Evolutionary conservation across 2,797 vertebrate genomes (phyloP).

Genomic region (Enteromius viviparus): DNA sequence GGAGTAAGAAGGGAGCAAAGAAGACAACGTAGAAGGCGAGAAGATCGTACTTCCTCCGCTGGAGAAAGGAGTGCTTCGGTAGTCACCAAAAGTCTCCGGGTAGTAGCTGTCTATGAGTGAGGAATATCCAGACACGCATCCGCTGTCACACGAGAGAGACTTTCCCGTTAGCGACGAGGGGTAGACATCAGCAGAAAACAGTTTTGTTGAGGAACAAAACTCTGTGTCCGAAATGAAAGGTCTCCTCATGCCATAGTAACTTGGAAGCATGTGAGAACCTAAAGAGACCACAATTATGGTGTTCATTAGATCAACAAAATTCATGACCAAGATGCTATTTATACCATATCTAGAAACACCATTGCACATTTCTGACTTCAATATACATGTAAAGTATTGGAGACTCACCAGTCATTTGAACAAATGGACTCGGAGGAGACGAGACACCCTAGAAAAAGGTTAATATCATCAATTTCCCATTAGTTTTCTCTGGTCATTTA

Average conservation of each 20-base stretch:
- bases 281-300: constrained; percentile 18
- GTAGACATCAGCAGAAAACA: constrained; percentile 80
- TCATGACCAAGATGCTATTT: neutral
- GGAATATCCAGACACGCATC: constrained; percentile 76
- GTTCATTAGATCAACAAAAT: neutral
- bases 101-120: constrained; percentile 87
- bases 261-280: constrained; percentile 83
- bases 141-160: constrained; percentile 81
- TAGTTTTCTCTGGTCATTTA: constrained; percentile 12
- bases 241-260: constrained; percentile 86
- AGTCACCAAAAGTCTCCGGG: constrained; percentile 82
- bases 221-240: constrained; percentile 86
- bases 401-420: constrained; percentile 87
- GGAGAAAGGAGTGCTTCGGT: constrained; percentile 75
- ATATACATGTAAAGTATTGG: neutral
- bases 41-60: constrained; percentile 79
- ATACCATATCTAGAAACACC: neutral
- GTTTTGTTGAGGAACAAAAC: constrained; percentile 81
- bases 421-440: constrained; percentile 76
- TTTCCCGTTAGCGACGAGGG: constrained; percentile 77
- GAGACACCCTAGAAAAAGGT: constrained; percentile 77
- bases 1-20: constrained; percentile 83
- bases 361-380: constrained; percentile 1
- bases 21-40: constrained; percentile 78
- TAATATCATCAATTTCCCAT: neutral